Evolutionary conservation across 2,797 vertebrate species (phyloP), one percentile per base, ranked within the genome.

Genomic region (Accipiter badius): DNA sequence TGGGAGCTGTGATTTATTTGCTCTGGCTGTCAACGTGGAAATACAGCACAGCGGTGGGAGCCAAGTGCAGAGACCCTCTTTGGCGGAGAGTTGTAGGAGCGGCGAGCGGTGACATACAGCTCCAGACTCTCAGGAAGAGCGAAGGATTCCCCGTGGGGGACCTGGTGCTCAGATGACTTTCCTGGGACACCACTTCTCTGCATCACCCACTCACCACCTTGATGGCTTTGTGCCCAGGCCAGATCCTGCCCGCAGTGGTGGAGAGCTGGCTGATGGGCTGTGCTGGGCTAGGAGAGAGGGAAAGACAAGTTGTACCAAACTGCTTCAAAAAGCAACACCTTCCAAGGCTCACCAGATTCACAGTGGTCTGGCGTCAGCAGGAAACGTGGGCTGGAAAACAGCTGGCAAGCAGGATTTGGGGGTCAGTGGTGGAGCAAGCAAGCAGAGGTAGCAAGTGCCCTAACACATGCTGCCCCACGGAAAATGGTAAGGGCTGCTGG

Each of bases 121-220:
- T 69, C 20, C 21, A 59, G 67, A 24, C 7, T 49, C 25, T 70
- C 18, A 10, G 66, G 49, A 69, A 67, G 35, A 77, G 12, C 2
- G 1, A 25, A 62, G 35, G 11, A 57, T 77, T 49, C 17, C 20
- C 8, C 3, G 0, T 0, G 0, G 59, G 33, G 20, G 21, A 46
- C 7, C 33, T 3, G 2, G 12, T 55, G 33, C 79, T 73, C 37
- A 9, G 40, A 4, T 3, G 13, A 9, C 46, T 90, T 76, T 79
- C 11, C 59, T 66, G 5, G 1, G 61, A 52, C 47, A 29, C 8
- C 4, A 1, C 4, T 73, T 37, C 37, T 39, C 65, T 70, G 25
- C 61, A 26, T 87, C 19, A 13, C 19, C 10, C 2, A 2, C 63
- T 74, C 22, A 6, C 8, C 46, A 16, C 37, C 15, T 35, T 72